A percentile compares a stretch with the other conserved stretches of the same genome.
Conservation (phyloP, 2,888 invertebrate genomes). For the Eumerus sabulonum region DNA sequence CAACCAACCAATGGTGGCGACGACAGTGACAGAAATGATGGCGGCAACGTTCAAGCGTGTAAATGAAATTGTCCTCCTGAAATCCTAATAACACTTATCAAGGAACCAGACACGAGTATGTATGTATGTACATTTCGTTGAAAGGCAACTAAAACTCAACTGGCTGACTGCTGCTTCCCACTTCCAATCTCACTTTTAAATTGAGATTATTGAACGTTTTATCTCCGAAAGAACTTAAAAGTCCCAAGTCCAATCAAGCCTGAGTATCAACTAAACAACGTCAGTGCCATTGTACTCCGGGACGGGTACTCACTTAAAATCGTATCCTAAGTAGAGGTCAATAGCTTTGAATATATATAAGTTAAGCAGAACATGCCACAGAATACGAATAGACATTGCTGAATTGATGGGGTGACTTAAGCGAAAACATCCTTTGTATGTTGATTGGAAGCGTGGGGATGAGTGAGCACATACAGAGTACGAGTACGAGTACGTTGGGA, state of each 20-base stretch:
- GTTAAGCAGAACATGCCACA: conserved; percentile 47
- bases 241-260: not conserved
- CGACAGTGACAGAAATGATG: conserved; percentile 31
- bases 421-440: conserved; percentile 39
- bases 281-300: not conserved
- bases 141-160: conserved; percentile 30
- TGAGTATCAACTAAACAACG: conserved; percentile 8
- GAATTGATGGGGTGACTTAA: not conserved
- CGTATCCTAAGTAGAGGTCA: conserved; percentile 38
- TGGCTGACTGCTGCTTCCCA: conserved; percentile 24
- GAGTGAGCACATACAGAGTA: conserved; percentile 18
- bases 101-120: conserved; percentile 23
- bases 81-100: conserved; percentile 65
- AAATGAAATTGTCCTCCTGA: conserved; percentile 63
- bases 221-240: conserved; percentile 25
- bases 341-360: conserved; percentile 62
- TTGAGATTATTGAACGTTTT: conserved; percentile 58
- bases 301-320: conserved; percentile 13
- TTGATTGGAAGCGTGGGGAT: conserved; percentile 30
- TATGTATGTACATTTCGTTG: conserved; percentile 32
- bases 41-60: conserved; percentile 59
- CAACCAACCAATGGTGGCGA: too few species aligned
- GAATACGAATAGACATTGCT: conserved; percentile 48
- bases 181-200: conserved; percentile 3
- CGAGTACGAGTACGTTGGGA: conserved; percentile 6